Conservation (phyloP, 2,113 vertebrate species). For the Atherinomorus stipes region DNA sequence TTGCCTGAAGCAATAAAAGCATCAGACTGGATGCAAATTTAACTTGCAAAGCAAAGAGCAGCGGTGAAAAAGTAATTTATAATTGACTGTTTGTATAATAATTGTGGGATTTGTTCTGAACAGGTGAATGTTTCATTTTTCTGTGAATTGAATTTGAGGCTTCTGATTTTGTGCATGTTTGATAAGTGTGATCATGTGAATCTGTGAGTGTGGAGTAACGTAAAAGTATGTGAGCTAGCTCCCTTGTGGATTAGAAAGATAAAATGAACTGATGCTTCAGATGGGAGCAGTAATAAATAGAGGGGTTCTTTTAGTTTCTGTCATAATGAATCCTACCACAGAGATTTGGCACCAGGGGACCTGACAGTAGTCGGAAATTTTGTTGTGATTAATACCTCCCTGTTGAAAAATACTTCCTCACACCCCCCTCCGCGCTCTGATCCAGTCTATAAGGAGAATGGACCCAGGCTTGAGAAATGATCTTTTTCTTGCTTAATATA, state of each 20-base stretch:
- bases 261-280: conserved; percentile 53
- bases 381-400: conserved; percentile 70
- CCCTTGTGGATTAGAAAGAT: conserved; percentile 37
- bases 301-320: conserved; percentile 60
- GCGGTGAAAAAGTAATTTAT: conserved; percentile 1
- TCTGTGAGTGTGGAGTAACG: conserved; percentile 7
- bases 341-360: conserved; percentile 53
- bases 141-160: not conserved
- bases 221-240: conserved; percentile 8
- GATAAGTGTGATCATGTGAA: not conserved
- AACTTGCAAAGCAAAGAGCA: not conserved
- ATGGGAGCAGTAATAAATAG: conserved; percentile 69
- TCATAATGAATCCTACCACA: conserved; percentile 68
- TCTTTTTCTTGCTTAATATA: conserved; percentile 69
- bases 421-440: conserved; percentile 22
- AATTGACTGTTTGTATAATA: not conserved
- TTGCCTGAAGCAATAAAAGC: conserved; percentile 26
- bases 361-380: conserved; percentile 63
- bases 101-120: not conserved
- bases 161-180: conserved; percentile 2
- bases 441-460: conserved; percentile 28
- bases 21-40: conserved; percentile 25
- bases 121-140: not conserved
- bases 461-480: conserved; percentile 45
- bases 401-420: conserved; percentile 59